Evolutionary conservation across 1,140 invertebrate species (phyloP).

Genomic region (Cyclina sinensis): DNA sequence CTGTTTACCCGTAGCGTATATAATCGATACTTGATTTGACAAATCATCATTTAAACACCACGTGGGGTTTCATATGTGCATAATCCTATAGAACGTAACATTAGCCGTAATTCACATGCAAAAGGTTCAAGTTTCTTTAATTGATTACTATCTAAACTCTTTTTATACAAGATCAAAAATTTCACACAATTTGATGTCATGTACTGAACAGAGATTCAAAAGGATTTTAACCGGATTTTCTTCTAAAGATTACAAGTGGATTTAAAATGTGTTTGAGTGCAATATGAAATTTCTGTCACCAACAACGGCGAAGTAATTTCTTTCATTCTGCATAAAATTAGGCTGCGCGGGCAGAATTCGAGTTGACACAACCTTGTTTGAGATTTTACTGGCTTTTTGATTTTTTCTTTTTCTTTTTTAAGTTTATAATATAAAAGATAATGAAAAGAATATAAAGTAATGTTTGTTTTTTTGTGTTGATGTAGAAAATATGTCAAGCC

Average conservation of each 20-base stretch:
- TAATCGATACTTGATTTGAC: conserved; percentile 20
- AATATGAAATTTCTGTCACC: too few species aligned
- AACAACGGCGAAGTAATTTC: too few species aligned
- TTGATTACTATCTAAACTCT: background rate
- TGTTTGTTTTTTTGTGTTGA: too few species aligned
- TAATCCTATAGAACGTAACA: background rate
- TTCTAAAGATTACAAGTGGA: background rate
- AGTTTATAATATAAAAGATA: too few species aligned
- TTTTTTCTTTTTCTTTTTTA: too few species aligned
- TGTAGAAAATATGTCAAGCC: too few species aligned
- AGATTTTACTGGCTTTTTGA: too few species aligned
- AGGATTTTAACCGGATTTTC: background rate
- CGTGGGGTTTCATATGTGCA: background rate
- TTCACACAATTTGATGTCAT: background rate
- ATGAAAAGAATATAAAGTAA: too few species aligned
- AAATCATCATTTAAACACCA: conserved; percentile 20
- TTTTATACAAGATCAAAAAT: background rate
- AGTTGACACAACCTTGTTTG: too few species aligned
- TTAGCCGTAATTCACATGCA: background rate
- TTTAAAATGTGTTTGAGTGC: too few species aligned
- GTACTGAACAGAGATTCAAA: background rate
- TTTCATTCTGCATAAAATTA: too few species aligned
- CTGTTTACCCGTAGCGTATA: background rate
- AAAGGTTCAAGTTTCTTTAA: conserved; percentile 28
- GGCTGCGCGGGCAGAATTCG: too few species aligned